A percentile compares a stretch with the other conserved stretches of the same genome.
Evolutionary conservation across 2,113 vertebrate species (phyloP).

Genomic region (Silurus meridionalis): DNA sequence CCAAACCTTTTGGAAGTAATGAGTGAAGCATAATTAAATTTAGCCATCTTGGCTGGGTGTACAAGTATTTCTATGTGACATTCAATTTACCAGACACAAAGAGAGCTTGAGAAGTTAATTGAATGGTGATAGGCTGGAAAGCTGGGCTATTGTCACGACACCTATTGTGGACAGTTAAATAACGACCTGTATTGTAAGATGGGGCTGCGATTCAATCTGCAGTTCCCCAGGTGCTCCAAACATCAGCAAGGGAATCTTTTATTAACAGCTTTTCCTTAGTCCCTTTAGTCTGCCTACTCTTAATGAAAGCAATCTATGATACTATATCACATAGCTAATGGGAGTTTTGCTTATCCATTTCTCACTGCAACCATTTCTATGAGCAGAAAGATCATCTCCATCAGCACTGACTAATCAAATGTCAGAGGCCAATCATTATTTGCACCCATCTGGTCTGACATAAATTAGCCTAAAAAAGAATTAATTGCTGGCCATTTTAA

Average conservation of each 20-base stretch:
- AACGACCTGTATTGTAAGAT: constrained; percentile 47
- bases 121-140: constrained; percentile 47
- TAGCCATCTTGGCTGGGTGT: constrained; percentile 27
- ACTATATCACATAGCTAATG: constrained; percentile 6
- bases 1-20: constrained; percentile 23
- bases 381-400: not conserved
- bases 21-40: constrained; percentile 53
- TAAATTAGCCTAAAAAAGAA: not conserved
- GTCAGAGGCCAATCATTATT: not conserved
- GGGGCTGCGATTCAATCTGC: constrained; percentile 48
- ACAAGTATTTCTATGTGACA: constrained; percentile 46
- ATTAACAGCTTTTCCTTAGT: constrained; percentile 2
- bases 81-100: constrained; percentile 55
- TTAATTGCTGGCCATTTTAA: not conserved
- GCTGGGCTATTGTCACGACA: constrained; percentile 45
- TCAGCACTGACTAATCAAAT: not conserved
- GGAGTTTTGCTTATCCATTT: constrained; percentile 8
- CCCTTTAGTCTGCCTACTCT: not conserved
- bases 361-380: not conserved
- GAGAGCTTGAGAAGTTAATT: constrained; percentile 56
- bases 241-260: constrained; percentile 39
- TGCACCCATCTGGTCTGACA: not conserved
- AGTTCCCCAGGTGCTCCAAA: constrained; percentile 40
- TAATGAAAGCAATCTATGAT: constrained; percentile 11
- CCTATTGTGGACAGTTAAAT: constrained; percentile 47